Evolutionary conservation across 2,888 invertebrate species (phyloP), one percentile per base, ranked within the genome.

Genomic region (Leptogaster cylindrica): DNA sequence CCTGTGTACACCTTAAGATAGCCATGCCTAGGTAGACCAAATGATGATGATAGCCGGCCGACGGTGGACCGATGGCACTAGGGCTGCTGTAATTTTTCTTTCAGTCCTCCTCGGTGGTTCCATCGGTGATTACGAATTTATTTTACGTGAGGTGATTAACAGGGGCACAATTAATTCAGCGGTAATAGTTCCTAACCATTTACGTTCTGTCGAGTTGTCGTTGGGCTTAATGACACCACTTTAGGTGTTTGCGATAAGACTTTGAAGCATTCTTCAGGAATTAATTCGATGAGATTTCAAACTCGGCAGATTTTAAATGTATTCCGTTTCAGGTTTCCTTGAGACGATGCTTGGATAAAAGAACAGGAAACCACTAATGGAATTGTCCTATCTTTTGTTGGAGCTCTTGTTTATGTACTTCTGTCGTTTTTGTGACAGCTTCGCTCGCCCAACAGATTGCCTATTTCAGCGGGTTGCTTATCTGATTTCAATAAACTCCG

Each of bases 191-290:
- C 61, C 28, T 25, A 61, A 44, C 61, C 44, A 33, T 18, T 33
- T 55, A 55, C 39, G 61, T 61, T 61, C 44, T 44, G 27, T 14
- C n/a, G 27, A 61, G 61, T 61, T 61, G 61, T 61, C 61, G 44
- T 41, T 61, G 61, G 61, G 44, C 61, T 61, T 61, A 61, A 61
- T 61, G 61, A 61, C 61, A 61, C 61, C 44, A 61, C 61, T 61
- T 61, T 61, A 61, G 61, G 61, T 61, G 61, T 61, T 61, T 28
- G 61, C 61, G 61, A 44, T 61, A 61, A 61, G 61, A 55, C 61
- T 18, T 41, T 61, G 61, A 61, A 44, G 44, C 61, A 61, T 61
- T 61, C 61, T 6, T n/a, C 14, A 20, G 44, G 16, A 44, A 61
- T 61, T 61, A 61, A 36, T 18, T 16, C 39, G 44, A 25, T n/a